Evolutionary conservation across 2,797 vertebrate species (phyloP).

Genomic region (Forpus xanthops): DNA sequence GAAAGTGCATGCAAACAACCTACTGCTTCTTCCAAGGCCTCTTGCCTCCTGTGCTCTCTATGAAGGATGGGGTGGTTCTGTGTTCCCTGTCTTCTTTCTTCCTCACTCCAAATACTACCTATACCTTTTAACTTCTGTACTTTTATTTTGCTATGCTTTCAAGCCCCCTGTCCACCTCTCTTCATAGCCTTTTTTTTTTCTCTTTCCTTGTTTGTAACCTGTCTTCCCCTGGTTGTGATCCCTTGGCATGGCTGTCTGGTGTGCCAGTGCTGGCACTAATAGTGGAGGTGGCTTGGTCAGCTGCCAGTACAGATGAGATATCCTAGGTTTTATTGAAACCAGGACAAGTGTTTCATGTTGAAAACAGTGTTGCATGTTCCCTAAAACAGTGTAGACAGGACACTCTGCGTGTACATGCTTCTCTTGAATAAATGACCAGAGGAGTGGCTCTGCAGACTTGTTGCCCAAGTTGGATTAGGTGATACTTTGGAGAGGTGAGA

Average conservation of each 20-base stretch:
- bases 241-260: background rate
- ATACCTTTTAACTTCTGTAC: background rate
- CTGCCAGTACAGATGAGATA: background rate
- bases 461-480: background rate
- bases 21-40: background rate
- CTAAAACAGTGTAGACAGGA: background rate
- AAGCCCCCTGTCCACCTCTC: background rate
- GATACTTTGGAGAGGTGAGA: background rate
- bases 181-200: background rate
- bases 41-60: background rate
- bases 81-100: background rate
- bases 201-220: background rate
- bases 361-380: background rate
- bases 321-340: background rate
- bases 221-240: background rate
- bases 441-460: background rate
- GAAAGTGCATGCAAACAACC: background rate
- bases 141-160: background rate
- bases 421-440: background rate
- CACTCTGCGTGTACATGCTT: background rate
- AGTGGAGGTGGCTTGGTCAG: background rate
- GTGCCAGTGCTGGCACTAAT: background rate
- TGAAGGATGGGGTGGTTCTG: rapidly evolving
- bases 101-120: background rate
- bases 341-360: background rate